These are phyloP conservation scores for Gisinianus flammeolus DNA, from an alignment of 2,888 invertebrate species.

Conservation along the genomic window DNA sequence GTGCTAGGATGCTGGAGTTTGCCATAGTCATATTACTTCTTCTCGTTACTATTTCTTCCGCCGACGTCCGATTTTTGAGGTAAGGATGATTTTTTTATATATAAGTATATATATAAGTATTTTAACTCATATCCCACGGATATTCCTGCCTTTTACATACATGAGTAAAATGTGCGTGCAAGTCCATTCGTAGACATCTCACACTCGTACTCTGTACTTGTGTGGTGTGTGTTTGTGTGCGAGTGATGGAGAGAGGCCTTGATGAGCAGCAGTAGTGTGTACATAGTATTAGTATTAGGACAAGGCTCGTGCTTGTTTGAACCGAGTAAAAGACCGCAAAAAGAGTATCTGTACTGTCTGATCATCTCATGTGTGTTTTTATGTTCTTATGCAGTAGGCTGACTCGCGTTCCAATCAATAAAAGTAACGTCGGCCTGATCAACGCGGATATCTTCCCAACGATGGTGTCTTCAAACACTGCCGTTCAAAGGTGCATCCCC, in stretches of 20 bases:
- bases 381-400: conserved; percentile 54
- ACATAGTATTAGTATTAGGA: conserved; percentile 6
- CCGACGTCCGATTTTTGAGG: conserved; percentile 59
- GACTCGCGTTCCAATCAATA: conserved; percentile 59
- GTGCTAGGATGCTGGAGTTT: conserved; percentile 59
- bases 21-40: conserved; percentile 60
- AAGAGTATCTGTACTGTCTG: background rate
- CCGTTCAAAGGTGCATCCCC: conserved; percentile 59
- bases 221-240: background rate
- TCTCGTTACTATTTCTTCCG: conserved; percentile 59
- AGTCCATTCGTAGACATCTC: background rate
- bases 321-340: background rate
- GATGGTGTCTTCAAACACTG: conserved; percentile 59
- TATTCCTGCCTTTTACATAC: background rate
- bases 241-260: background rate
- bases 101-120: background rate
- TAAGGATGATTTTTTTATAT: conserved; percentile 43
- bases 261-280: background rate
- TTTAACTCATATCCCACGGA: no score
- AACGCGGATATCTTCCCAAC: conserved; percentile 59
- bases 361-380: conserved; percentile 15
- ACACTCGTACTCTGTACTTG: background rate
- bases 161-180: background rate
- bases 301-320: background rate
- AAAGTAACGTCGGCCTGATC: conserved; percentile 59